These are phyloP conservation scores for Nyctibius bracteatus DNA, from an alignment of 2,113 vertebrate genomes.

Conservation along the genomic window DNA sequence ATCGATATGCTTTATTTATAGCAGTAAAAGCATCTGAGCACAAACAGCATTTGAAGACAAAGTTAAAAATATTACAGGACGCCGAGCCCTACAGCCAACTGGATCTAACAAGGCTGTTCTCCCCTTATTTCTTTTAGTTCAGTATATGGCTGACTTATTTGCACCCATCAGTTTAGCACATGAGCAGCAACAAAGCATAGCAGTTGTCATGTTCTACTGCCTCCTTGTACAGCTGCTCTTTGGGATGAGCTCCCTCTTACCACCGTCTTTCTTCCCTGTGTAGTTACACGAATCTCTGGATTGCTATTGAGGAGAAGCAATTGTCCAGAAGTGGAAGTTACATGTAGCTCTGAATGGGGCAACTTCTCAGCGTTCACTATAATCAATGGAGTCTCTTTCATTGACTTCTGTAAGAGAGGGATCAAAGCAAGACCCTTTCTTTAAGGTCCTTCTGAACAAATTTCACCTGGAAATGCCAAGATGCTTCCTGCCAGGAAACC, in stretches of 20 bases:
- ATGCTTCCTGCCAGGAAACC: slow-evolving; percentile 2
- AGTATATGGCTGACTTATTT: background rate
- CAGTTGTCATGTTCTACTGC: background rate
- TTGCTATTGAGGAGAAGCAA: slow-evolving; percentile 27
- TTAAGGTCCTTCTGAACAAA: slow-evolving; percentile 4
- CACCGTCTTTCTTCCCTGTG: background rate
- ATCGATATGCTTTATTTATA: background rate
- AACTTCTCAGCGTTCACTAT: background rate
- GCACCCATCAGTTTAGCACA: background rate
- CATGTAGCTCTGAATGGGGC: background rate
- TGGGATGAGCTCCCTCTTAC: background rate
- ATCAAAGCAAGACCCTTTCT: slow-evolving; percentile 41
- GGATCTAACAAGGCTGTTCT: background rate
- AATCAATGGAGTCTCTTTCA: slow-evolving; percentile 11
- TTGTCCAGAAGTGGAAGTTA: slow-evolving; percentile 30
- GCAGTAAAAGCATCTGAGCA: background rate
- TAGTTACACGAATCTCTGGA: background rate
- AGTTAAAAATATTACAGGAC: background rate
- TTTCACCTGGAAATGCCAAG: slow-evolving; percentile 18
- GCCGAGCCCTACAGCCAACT: background rate
- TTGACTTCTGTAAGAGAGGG: background rate
- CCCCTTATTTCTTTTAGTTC: background rate
- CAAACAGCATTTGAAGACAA: background rate
- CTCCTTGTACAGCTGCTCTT: background rate
- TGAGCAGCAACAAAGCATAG: background rate